Base-by-base conservation (phyloP, 2,113 vertebrate genomes). In the Ceratotherium simum region DNA sequence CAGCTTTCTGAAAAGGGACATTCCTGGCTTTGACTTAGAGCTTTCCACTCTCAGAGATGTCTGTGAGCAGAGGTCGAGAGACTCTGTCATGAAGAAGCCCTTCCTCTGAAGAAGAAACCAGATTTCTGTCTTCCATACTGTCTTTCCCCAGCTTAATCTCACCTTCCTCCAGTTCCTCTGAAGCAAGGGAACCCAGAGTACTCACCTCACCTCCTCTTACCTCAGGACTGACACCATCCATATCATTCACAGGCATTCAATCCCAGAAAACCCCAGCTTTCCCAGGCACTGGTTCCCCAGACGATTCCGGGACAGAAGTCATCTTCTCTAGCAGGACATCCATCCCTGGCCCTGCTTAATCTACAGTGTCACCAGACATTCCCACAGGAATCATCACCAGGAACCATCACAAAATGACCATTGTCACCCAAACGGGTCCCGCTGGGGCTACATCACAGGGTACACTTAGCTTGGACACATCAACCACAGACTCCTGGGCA, bases 331-430 rank as follows among this genome's bases (percentile, higher is more conserved):
- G 18, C 8, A 18, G 27, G 2, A 23, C n/a, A 18, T 17, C 3
- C 20, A 54, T 4, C 14, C 14, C 27, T 4, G 21, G 8, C 23
- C 39, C 25, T 39, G 33, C 13, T 13, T 20, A 18, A 4, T 31
- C 62, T 21, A 39, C 27, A 0, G 0, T 1, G 9, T 70, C 13
- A 20, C 33, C 60, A 10, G 0, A 8, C 5, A 39, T 29, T 14
- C 1, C 48, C 27, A 14, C 62, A 62, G 39, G 14, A 60, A 39
- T 2, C 10, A 8, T 0, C 51, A 62, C 25, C 16, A n/a, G 6
- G 33, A 6, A 33, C 80, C 64, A 39, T 14, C 21, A 79, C 42
- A 3, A 21, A 23, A 46, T 10, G 0, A 36, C 31, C 42, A 42
- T 42, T 23, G 3, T 23, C 3, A 25, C 18, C 8, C 10, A 33